Conservation (phyloP, 2,797 vertebrate species). For the Malacoraja senta region DNA sequence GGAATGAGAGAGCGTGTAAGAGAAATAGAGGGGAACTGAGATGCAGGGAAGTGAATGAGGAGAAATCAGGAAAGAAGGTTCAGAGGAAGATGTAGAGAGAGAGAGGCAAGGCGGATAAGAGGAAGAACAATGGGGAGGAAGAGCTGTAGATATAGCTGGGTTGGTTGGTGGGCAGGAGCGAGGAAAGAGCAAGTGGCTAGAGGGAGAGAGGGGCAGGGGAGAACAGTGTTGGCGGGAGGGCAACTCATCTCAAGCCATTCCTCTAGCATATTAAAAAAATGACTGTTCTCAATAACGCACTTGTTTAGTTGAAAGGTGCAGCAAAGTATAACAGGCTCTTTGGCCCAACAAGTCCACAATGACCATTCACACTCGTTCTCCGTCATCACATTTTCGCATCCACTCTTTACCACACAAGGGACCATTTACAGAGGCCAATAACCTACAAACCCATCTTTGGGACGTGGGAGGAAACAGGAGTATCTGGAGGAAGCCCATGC, state of each 20-base stretch:
- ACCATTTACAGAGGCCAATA: too few species aligned
- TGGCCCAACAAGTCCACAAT: too few species aligned
- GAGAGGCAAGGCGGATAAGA: background rate
- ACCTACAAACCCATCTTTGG: too few species aligned
- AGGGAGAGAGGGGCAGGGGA: background rate
- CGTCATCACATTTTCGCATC: too few species aligned
- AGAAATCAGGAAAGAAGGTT: background rate
- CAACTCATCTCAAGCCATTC: background rate
- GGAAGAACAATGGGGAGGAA: background rate
- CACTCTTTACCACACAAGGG: too few species aligned
- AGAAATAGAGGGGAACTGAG: background rate
- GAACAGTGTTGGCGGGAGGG: constrained; percentile 30
- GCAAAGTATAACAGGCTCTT: too few species aligned
- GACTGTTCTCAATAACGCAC: constrained; percentile 33
- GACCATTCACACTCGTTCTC: too few species aligned
- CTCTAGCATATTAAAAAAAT: constrained; percentile 33
- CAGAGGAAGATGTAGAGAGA: background rate
- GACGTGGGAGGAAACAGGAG: too few species aligned
- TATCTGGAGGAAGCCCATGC: too few species aligned
- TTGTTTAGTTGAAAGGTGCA: too few species aligned
- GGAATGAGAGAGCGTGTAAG: background rate
- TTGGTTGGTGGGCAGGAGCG: background rate
- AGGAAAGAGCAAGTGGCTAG: background rate
- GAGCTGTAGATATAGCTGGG: background rate
- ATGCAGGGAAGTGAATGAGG: background rate